phyloP scores from a whole-genome alignment of 2,113 vertebrate genomes.

The Emydocephalus ijimae region DNA sequence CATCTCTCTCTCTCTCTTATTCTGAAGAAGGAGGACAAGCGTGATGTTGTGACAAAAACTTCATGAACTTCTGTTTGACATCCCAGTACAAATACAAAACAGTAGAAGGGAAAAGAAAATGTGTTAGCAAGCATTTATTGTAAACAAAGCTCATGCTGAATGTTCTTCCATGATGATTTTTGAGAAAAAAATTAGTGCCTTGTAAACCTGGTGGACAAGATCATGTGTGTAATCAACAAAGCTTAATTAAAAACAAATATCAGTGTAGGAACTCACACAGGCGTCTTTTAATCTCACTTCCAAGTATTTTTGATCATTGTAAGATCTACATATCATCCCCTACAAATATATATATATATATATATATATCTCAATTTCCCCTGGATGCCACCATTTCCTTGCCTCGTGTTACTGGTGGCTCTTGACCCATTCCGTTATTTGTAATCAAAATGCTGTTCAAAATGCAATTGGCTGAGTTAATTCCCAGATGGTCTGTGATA shows the following conservation, averaged over 20 bases:
- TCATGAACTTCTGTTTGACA: background rate
- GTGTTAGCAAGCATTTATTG: background rate
- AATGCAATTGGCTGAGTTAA: constrained; percentile 16
- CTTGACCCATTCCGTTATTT: background rate
- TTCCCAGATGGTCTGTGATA: constrained; percentile 21
- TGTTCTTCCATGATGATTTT: background rate
- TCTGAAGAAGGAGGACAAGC: background rate
- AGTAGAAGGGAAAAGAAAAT: background rate
- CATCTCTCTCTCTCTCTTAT: too few species aligned
- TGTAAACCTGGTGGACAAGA: background rate
- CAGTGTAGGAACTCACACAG: background rate
- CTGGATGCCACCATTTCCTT: background rate
- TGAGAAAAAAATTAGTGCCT: background rate
- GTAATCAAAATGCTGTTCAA: constrained; percentile 11
- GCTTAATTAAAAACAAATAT: background rate
- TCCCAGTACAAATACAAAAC: background rate
- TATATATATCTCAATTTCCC: background rate
- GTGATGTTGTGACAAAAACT: background rate
- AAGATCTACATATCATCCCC: background rate
- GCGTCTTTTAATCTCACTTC: background rate
- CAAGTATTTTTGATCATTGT: background rate
- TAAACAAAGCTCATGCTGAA: background rate
- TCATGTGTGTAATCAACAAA: background rate
- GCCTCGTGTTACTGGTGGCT: background rate
- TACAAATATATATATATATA: background rate